Conservation (phyloP, 2,797 vertebrate genomes). For the Ptychadena robeensis region DNA sequence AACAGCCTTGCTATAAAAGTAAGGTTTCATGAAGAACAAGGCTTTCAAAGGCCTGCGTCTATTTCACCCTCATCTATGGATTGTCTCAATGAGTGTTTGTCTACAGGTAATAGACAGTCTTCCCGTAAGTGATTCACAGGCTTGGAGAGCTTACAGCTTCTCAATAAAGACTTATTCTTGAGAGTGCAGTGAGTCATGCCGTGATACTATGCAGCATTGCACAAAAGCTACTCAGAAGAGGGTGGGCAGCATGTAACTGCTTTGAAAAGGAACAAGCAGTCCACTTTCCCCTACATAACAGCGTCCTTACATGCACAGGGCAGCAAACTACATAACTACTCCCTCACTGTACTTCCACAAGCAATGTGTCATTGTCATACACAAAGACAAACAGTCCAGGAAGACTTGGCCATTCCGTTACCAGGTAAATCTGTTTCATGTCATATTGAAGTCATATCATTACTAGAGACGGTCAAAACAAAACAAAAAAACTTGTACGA, state of each 20-base stretch:
- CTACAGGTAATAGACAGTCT: constrained; percentile 32
- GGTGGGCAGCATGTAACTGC: constrained; percentile 11
- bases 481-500: no score
- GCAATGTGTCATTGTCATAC: neutral
- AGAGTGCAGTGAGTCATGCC: constrained; percentile 33
- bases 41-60: neutral
- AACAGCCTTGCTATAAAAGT: neutral
- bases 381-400: neutral
- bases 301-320: neutral
- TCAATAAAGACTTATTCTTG: constrained; percentile 20
- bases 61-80: neutral
- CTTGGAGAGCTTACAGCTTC: constrained; percentile 9
- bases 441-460: neutral
- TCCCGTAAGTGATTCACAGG: constrained; percentile 49
- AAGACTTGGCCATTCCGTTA: neutral
- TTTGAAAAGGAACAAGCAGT: neutral
- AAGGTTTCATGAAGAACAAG: neutral
- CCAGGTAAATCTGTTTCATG: neutral
- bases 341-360: neutral
- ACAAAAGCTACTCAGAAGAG: neutral
- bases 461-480: neutral
- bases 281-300: neutral
- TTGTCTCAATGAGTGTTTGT: constrained; percentile 6
- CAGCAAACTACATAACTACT: neutral
- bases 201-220: neutral